Conservation (phyloP, 2,888 invertebrate genomes). For the Caenorhabditis japonica region DNA sequence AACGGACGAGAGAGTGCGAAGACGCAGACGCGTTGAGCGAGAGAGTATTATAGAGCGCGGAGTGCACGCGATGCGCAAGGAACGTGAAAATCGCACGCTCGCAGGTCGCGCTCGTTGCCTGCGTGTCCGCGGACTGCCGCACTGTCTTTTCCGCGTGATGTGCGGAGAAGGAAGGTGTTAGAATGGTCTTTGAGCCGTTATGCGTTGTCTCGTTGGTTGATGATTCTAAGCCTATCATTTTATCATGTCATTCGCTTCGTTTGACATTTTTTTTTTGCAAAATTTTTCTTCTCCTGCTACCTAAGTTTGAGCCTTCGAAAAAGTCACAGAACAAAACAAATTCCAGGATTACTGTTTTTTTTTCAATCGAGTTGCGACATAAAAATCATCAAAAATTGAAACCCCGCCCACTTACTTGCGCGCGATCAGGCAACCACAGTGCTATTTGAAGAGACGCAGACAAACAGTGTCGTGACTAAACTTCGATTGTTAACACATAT, state of each 20-base stretch:
- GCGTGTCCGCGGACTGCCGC: constrained; percentile 14
- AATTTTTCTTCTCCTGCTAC: too few species aligned
- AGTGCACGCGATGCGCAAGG: constrained; percentile 27
- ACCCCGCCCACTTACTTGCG: too few species aligned
- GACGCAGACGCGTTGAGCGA: constrained; percentile 7
- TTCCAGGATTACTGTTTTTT: too few species aligned
- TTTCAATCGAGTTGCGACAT: too few species aligned
- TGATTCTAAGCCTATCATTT: too few species aligned
- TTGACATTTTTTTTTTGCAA: neutral
- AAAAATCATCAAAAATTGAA: too few species aligned
- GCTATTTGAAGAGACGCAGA: too few species aligned
- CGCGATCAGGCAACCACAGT: too few species aligned
- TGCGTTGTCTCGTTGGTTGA: constrained; percentile 1
- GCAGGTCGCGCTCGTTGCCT: constrained; percentile 35
- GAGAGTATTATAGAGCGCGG: constrained; percentile 7
- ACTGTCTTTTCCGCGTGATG: constrained; percentile 18
- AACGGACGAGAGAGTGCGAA: constrained; percentile 31
- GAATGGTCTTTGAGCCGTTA: constrained; percentile 38
- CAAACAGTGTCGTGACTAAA: too few species aligned
- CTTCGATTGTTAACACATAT: too few species aligned
- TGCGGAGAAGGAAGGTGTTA: constrained; percentile 4
- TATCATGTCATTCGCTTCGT: neutral
- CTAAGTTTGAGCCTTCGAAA: too few species aligned
- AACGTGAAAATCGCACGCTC: constrained; percentile 52
- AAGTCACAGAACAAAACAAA: too few species aligned